A percentile compares a stretch with the other conserved stretches of the same genome.
These are phyloP conservation scores for Stomatorhinus ivindoensis DNA, from an alignment of 2,113 vertebrate species.

Conservation along the genomic window DNA sequence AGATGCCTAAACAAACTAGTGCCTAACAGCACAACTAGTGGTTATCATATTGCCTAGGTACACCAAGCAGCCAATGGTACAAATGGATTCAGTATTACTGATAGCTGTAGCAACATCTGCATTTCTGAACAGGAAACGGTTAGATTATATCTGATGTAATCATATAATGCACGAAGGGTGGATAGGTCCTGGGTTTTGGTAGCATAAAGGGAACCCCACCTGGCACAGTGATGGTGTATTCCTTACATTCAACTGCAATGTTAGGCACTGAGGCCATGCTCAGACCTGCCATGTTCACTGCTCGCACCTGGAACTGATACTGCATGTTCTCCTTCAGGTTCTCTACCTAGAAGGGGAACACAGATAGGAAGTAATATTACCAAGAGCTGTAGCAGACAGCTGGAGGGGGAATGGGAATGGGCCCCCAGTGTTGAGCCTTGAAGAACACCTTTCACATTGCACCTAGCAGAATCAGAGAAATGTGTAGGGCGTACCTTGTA, in stretches of 20 bases:
- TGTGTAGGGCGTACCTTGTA: slow-evolving; percentile 72
- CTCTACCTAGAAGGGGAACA: slow-evolving; percentile 64
- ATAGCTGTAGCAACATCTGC: neutral
- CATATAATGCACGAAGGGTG: neutral
- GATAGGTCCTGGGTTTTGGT: neutral
- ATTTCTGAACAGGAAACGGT: neutral
- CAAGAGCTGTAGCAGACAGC: neutral
- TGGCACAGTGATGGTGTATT: slow-evolving; percentile 93
- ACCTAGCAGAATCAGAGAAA: neutral
- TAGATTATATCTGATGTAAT: neutral
- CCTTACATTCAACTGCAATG: slow-evolving; percentile 78
- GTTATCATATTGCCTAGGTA: neutral
- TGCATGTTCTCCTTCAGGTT: slow-evolving; percentile 84
- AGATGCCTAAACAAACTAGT: neutral
- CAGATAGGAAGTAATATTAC: neutral
- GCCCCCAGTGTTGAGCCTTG: neutral
- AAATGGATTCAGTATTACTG: neutral
- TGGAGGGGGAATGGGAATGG: neutral
- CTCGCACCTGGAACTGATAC: slow-evolving; percentile 92
- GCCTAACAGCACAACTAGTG: neutral
- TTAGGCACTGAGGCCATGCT: slow-evolving; percentile 67
- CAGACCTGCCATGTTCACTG: slow-evolving; percentile 82
- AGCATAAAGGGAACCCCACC: slow-evolving; percentile 56
- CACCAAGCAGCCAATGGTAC: neutral
- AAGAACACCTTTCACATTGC: neutral